phyloP scores from a whole-genome alignment of 2,797 vertebrate species.

The Champsocephalus gunnari region DNA sequence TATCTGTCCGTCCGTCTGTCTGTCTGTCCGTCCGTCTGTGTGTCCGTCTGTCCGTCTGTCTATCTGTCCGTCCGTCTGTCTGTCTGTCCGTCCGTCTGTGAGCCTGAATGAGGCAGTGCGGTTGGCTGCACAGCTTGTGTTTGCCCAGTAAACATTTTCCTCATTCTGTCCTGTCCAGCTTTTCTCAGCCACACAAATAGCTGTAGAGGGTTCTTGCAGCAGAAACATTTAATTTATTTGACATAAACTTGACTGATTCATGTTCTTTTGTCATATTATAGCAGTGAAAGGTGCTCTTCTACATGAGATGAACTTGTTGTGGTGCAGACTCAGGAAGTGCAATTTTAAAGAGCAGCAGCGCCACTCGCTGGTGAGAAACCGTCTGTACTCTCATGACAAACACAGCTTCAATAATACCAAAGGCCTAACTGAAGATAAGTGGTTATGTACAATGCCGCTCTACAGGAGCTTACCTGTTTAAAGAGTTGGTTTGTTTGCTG shows the following conservation, averaged over 20 bases:
- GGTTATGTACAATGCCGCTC: neutral
- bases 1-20: neutral
- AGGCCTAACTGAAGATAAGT: neutral
- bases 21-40: constrained; percentile 9
- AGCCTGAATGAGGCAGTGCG: constrained; percentile 1
- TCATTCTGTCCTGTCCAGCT: constrained; percentile 14
- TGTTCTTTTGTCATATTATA: neutral
- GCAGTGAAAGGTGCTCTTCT: neutral
- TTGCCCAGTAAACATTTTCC: constrained; percentile 55
- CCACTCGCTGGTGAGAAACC: constrained; percentile 64
- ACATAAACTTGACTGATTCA: neutral
- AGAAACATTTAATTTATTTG: neutral
- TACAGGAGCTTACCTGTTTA: constrained; percentile 4
- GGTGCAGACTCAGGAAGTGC: constrained; percentile 28
- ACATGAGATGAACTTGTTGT: constrained; percentile 5
- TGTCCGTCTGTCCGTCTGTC: neutral
- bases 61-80: too few relatives aligned
- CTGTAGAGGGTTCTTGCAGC: neutral
- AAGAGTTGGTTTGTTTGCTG: constrained; percentile 33
- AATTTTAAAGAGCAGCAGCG: constrained; percentile 48
- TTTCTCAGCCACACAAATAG: constrained; percentile 10
- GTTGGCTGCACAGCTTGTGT: constrained; percentile 46
- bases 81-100: constrained; percentile 1
- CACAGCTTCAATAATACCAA: neutral
- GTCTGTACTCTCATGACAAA: neutral